A percentile compares a stretch with the other conserved stretches of the same genome.
Evolutionary conservation across 2,113 vertebrate species (phyloP).

Genomic region (Rousettus leschenaultii): DNA sequence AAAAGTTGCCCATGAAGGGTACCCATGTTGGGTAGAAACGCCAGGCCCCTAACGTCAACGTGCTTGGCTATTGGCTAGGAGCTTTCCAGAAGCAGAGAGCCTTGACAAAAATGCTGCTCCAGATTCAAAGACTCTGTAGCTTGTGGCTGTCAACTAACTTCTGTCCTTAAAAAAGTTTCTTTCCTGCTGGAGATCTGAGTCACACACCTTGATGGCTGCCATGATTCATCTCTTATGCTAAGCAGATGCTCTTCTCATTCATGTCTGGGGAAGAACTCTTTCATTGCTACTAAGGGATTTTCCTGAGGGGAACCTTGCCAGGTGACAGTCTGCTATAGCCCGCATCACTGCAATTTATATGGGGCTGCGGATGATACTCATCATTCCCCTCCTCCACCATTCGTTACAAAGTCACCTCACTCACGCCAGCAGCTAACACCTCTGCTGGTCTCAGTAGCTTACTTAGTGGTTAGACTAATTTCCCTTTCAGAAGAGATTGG

Average conservation of each 20-base stretch:
- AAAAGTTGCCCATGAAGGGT: not conserved
- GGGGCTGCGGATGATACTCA: not conserved
- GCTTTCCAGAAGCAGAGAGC: not conserved
- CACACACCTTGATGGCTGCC: not conserved
- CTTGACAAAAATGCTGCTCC: not conserved
- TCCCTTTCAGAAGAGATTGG: not conserved
- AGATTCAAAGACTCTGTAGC: not conserved
- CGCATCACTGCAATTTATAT: too few relatives aligned
- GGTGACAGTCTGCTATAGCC: too few relatives aligned
- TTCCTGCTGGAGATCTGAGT: not conserved
- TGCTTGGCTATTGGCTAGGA: not conserved
- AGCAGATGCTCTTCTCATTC: not conserved
- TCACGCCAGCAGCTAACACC: not conserved
- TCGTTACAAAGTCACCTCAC: not conserved
- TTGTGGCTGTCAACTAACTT: not conserved
- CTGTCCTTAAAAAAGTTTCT: not conserved
- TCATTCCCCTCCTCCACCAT: not conserved
- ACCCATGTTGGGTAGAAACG: not conserved
- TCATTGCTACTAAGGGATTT: not conserved
- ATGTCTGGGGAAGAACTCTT: not conserved
- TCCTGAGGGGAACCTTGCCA: not conserved
- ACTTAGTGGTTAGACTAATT: not conserved
- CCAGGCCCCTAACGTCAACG: not conserved
- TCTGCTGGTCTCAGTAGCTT: not conserved
- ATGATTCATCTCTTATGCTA: too few relatives aligned